A percentile compares a stretch with the other conserved stretches of the same genome.
These are phyloP conservation scores for Polia nebulosa DNA, from an alignment of 2,888 invertebrate species.

Conservation along the genomic window DNA sequence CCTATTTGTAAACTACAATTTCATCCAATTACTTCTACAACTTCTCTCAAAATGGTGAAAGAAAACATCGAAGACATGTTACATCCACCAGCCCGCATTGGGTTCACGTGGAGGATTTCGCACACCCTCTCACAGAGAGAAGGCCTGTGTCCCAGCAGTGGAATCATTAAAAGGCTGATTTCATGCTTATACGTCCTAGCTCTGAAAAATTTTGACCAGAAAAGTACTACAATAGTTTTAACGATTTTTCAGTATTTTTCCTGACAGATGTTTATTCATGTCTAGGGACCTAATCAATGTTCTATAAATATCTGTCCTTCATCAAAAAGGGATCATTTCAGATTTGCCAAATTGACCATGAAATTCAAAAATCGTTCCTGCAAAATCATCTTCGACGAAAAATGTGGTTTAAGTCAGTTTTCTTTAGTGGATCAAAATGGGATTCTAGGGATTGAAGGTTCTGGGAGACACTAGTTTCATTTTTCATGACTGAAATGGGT, in stretches of 20 bases:
- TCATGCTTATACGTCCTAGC: no score
- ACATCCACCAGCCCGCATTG: no score
- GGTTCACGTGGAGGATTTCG: no score
- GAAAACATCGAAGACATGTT: no score
- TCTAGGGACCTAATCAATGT: background rate
- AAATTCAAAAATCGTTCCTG: slow-evolving; percentile 12
- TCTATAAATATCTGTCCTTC: slow-evolving; percentile 22
- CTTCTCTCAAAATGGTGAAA: no score
- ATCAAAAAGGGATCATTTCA: slow-evolving; percentile 31
- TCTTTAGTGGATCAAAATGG: background rate
- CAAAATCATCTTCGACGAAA: background rate
- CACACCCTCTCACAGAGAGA: no score
- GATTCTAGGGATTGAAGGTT: background rate
- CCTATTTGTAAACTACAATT: no score
- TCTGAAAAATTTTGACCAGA: no score
- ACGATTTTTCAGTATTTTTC: background rate
- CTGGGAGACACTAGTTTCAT: background rate
- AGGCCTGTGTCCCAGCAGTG: no score
- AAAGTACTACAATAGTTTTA: background rate
- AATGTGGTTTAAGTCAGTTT: background rate
- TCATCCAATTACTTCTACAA: no score
- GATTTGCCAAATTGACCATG: slow-evolving; percentile 13
- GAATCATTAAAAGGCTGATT: no score
- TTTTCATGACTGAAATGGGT: background rate
- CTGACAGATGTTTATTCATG: background rate